Conservation (phyloP, 2,888 invertebrate species). For the Pseudococcus viburni region DNA sequence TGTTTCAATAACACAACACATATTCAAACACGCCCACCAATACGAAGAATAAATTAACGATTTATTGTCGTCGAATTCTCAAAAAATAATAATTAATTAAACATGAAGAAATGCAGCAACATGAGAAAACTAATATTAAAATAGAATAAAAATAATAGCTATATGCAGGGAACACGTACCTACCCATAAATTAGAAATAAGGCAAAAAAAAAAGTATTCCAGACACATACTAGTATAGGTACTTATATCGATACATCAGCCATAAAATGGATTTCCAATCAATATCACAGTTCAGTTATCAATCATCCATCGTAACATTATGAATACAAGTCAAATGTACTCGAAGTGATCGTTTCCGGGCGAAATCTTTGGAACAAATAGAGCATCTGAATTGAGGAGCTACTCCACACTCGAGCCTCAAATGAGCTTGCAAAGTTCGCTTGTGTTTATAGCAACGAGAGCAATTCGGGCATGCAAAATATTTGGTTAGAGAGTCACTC, state of each 20-base stretch:
- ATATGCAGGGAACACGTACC: background rate
- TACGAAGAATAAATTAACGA: background rate
- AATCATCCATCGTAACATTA: slow-evolving; percentile 8
- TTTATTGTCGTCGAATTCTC: background rate
- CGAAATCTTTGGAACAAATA: slow-evolving; percentile 70
- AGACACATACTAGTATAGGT: background rate
- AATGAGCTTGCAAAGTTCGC: slow-evolving; percentile 68
- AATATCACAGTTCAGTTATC: background rate
- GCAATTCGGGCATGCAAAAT: slow-evolving; percentile 67
- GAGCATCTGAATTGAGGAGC: slow-evolving; percentile 70
- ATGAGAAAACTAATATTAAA: background rate
- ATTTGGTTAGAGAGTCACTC: background rate
- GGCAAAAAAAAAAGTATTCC: background rate
- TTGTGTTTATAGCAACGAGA: slow-evolving; percentile 68
- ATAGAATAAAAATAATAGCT: background rate
- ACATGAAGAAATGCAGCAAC: background rate
- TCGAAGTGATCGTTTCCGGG: slow-evolving; percentile 70
- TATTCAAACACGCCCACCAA: background rate
- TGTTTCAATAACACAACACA: background rate
- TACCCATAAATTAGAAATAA: background rate
- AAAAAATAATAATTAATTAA: too few relatives aligned
- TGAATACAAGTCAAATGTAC: slow-evolving; percentile 67
- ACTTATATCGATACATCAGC: background rate
- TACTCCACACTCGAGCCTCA: slow-evolving; percentile 70
- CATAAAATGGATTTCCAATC: background rate